Evolutionary conservation across 2,888 invertebrate genomes (phyloP).

Genomic region (Drosophila bunnanda): DNA sequence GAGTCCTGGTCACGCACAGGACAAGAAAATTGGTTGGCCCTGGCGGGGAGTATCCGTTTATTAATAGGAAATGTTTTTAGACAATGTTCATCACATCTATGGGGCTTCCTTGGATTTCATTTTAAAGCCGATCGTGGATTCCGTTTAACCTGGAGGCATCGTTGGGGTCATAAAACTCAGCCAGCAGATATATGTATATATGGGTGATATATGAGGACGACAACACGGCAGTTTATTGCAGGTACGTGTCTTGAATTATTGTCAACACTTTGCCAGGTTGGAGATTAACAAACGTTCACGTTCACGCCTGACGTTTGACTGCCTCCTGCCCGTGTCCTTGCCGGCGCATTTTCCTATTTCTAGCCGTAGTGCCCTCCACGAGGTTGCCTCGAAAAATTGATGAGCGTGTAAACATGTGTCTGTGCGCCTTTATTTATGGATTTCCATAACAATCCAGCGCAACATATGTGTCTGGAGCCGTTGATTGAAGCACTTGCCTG

Average conservation of each 20-base stretch:
- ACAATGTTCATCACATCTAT: conserved; percentile 26
- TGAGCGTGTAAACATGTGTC: conserved; percentile 78
- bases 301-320: conserved; percentile 69
- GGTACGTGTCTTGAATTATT: conserved; percentile 76
- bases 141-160: neutral
- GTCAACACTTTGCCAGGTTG: conserved; percentile 59
- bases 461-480: conserved; percentile 70
- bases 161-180: conserved; percentile 30
- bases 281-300: conserved; percentile 75
- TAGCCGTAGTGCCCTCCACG: conserved; percentile 4
- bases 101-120: neutral
- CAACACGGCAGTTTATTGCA: conserved; percentile 66
- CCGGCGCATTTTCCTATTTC: conserved; percentile 11
- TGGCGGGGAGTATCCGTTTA: conserved; percentile 4
- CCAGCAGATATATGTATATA: conserved; percentile 18
- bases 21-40: neutral
- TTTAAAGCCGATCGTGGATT: conserved; percentile 25
- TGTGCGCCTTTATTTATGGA: conserved; percentile 76
- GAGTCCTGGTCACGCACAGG: conserved; percentile 64
- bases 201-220: conserved; percentile 22
- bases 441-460: conserved; percentile 75
- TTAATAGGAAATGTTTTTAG: conserved; percentile 35
- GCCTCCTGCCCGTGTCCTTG: conserved; percentile 27
- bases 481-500: conserved; percentile 67
- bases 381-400: conserved; percentile 61